Conservation (phyloP, 2,888 invertebrate species). For the Spialia ferax region DNA sequence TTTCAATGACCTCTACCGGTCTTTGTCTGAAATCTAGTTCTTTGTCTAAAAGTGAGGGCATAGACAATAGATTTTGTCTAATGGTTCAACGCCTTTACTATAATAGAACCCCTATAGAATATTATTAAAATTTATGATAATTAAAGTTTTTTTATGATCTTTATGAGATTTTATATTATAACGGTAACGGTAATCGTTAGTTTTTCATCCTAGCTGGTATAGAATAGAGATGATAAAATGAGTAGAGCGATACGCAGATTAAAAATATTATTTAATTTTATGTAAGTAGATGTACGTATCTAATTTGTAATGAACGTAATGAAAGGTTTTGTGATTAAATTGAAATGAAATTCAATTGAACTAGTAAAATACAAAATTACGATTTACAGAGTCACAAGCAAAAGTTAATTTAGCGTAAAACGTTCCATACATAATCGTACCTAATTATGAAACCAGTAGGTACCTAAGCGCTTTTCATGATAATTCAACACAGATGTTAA, state of each 20-base stretch:
- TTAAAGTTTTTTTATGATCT: not conserved
- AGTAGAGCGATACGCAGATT: no score
- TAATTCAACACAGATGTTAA: conserved; percentile 2
- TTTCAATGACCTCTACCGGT: conserved; percentile 35
- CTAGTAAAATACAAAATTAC: no score
- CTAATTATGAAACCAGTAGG: not conserved
- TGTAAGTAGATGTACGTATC: no score
- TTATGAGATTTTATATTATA: not conserved
- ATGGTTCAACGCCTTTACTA: conserved; percentile 48
- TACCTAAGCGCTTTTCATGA: not conserved
- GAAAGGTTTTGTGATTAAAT: no score
- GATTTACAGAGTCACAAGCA: no score
- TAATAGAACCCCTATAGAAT: conserved; percentile 28
- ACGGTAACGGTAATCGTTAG: not conserved
- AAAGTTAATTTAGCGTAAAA: conserved; percentile 3
- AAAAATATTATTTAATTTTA: no score
- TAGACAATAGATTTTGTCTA: conserved; percentile 49
- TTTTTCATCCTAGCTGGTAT: not conserved
- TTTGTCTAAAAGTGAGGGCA: conserved; percentile 33
- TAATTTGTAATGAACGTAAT: no score
- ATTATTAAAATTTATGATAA: conserved; percentile 12
- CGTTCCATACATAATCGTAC: not conserved
- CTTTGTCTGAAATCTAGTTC: conserved; percentile 33
- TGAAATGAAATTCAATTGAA: no score
- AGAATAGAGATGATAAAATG: no score